Conservation (phyloP, 2,797 vertebrate genomes). For the Gobionotothen gibberifrons region DNA sequence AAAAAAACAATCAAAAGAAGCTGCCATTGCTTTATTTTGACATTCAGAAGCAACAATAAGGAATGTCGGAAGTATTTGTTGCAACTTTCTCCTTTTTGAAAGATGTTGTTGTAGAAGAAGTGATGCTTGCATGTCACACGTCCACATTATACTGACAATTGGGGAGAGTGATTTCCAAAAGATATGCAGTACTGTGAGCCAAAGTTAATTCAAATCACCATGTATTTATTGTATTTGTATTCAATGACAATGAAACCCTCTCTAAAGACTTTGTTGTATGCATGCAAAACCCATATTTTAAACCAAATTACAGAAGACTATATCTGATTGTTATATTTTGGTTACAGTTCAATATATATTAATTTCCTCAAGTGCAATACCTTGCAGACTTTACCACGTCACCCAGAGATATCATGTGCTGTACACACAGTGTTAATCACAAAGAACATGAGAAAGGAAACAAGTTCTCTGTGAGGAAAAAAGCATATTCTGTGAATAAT, state of each 20-base stretch:
- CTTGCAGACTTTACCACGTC: conserved; percentile 16
- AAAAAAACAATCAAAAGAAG: conserved; percentile 41
- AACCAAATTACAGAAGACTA: conserved; percentile 31
- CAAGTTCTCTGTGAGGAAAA: conserved; percentile 13
- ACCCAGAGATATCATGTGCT: conserved; percentile 28
- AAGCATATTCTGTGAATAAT: conserved; percentile 27
- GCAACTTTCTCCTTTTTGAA: conserved; percentile 38
- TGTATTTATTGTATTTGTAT: conserved; percentile 42
- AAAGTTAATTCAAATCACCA: conserved; percentile 45
- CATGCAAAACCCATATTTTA: conserved; percentile 43
- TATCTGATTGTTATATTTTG: conserved; percentile 40
- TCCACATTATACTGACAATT: conserved; percentile 54
- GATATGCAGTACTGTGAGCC: conserved; percentile 41
- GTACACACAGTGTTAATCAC: conserved; percentile 22
- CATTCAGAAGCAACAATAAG: conserved; percentile 45
- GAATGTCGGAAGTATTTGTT: conserved; percentile 59
- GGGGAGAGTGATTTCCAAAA: conserved; percentile 44
- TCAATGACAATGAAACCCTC: conserved; percentile 43
- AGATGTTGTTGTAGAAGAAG: conserved; percentile 45
- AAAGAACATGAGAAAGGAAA: conserved; percentile 18
- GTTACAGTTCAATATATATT: conserved; percentile 36
- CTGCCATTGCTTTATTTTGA: conserved; percentile 56
- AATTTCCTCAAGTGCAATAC: conserved; percentile 51
- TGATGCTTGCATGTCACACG: conserved; percentile 73
- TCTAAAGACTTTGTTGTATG: conserved; percentile 42